These are phyloP conservation scores for Microchrysa polita DNA, from an alignment of 2,888 invertebrate species.

Conservation along the genomic window DNA sequence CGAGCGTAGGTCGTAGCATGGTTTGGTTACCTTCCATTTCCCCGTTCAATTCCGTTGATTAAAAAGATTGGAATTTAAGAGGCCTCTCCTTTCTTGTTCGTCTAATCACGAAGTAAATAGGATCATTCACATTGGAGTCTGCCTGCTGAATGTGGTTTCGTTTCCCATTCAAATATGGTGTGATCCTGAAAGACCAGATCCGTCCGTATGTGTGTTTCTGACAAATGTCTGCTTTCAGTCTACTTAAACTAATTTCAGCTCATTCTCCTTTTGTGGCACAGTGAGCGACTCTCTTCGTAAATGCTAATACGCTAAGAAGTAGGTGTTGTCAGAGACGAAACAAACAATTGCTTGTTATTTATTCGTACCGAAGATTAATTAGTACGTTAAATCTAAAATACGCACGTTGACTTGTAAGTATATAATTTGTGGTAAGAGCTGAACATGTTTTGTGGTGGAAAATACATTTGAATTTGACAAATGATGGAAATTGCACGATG, in stretches of 20 bases:
- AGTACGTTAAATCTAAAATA: too few species aligned
- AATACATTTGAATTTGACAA: too few species aligned
- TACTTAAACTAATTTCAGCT: constrained; percentile 1
- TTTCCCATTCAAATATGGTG: not conserved
- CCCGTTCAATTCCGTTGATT: constrained; percentile 1
- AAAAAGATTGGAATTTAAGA: not conserved
- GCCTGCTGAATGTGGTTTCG: not conserved
- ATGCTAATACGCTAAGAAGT: not conserved
- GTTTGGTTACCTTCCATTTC: not conserved
- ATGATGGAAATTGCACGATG: too few species aligned
- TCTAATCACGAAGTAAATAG: not conserved
- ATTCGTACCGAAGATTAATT: not conserved
- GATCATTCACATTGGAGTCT: not conserved
- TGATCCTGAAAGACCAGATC: not conserved
- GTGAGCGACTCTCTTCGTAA: not conserved
- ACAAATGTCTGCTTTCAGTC: not conserved
- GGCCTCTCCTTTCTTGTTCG: not conserved
- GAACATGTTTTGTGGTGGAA: too few species aligned
- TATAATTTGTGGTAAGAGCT: too few species aligned
- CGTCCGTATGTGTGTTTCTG: not conserved
- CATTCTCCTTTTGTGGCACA: not conserved
- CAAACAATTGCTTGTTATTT: not conserved
- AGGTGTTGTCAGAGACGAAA: not conserved
- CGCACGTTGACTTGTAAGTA: too few species aligned
- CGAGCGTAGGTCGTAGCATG: too few species aligned